Evolutionary conservation across 2,113 vertebrate genomes (phyloP), one percentile per base, ranked within the genome.

Genomic region (Dendropsophus ebraccatus): DNA sequence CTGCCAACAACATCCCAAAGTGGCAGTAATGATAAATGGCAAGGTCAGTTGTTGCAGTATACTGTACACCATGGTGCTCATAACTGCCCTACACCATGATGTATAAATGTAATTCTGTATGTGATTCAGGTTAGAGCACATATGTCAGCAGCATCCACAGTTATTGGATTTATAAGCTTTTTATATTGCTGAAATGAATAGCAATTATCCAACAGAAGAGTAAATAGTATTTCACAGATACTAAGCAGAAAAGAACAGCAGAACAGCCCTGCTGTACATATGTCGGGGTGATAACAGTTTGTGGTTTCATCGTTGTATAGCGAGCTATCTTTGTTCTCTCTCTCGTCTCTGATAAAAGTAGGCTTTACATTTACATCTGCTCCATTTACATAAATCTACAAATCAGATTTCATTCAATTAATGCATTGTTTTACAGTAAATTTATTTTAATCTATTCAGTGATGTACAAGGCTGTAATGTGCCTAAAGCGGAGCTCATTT

Each of bases 371-470:
- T 77, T 54, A 32, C 74, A 77, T 77, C 50, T 30, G 47, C 47
- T 13, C 28, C 47, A 76, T 76, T 76, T 76, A 19, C 73, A 76
- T 76, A 76, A 76, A 76, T 76, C 73, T 76, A 52, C 73, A 52
- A 76, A 52, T 49, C 47, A 76, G 73, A 76, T 76, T 52, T 76
- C n/a, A 76, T 76, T 77, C 25, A 52, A 77, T 77, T 14, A 77
- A 52, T 52, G 47, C 47, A 52, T 30, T 77, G 74, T 77, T 54
- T 52, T 77, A 52, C 47, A 77, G 47, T 52, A 77, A 52, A 77
- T 52, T 76, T 76, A 76, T 76, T 77, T 52, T 52, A 77, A 77
- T 54, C 74, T 52, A 77, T 77, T 52, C 73, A 19, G 28, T 30
- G 47, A 30, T 77, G 74, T 77, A 77, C 47, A 77, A 21, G 74